Base-by-base conservation (phyloP, 2,888 invertebrate genomes). In the Melangyna quadrimaculata region DNA sequence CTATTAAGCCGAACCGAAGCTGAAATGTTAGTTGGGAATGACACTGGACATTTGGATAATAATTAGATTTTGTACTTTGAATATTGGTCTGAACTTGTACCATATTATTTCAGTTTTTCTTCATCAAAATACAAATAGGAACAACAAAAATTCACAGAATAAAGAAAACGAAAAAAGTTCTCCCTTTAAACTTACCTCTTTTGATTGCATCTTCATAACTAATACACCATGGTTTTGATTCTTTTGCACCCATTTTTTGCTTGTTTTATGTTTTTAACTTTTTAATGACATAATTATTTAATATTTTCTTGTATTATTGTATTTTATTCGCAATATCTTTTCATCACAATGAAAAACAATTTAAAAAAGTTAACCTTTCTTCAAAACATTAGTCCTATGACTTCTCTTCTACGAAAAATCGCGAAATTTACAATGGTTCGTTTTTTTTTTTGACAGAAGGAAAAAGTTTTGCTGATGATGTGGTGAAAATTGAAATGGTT, bases 141-240 rank as follows among this genome's bases (percentile, higher is more conserved):
- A n/a, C n/a, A n/a, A n/a, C n/a, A 17, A 53, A 63, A 70, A 61
- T 48, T 17, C 35, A 17, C n/a, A 27, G 14, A 65, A 27, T 27
- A 78, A 53, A 78, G 24, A 61, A 40, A 27, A 43, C 27, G n/a
- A 57, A 40, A 61, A 43, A 63, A 78, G 12, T 53, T 67, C 32
- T 22, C 69, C 61, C 37, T 45, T 59, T 45, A 19, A 29, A 73
- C 94, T 93, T 94, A 97, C 97, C 96, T 94, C 97, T 94, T 93
- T 96, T 96, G 89, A 96, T 94, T 89, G 97, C 97, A 92, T 97
- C 98, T 91, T 98, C 98, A 92, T 97, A 97, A 89, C 95, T 95
- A 92, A 97, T 95, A 93, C 96, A 96, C 90, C 95, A 95, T 90
- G 96, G 95, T 93, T 97, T 97, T 82, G 97, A 97, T 93, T 97